Conservation (phyloP, 2,797 vertebrate species). For the Liparis tanakae region DNA sequence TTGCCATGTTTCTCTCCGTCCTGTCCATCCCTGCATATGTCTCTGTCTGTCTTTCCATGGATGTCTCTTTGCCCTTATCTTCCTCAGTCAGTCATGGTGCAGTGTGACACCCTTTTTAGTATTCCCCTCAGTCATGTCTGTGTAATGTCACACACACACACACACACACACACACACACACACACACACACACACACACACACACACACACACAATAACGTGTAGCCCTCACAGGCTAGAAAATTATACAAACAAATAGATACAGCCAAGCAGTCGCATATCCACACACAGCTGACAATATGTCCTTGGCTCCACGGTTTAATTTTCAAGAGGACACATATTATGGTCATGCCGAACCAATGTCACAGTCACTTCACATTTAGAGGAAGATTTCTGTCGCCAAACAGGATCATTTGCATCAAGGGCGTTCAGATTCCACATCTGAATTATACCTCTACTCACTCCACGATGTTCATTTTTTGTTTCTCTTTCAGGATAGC, state of each 20-base stretch:
- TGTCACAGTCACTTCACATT: constrained; percentile 50
- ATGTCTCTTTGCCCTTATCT: constrained; percentile 43
- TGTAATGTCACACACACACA: constrained; percentile 18
- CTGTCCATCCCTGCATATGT: constrained; percentile 1
- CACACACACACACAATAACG: constrained; percentile 38
- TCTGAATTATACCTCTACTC: neutral
- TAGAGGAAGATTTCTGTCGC: constrained; percentile 6
- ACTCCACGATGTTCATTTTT: neutral
- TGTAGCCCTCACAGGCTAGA: constrained; percentile 14
- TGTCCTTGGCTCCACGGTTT: constrained; percentile 31
- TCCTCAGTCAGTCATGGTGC: constrained; percentile 36
- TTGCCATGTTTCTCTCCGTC: constrained; percentile 10
- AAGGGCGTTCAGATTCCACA: constrained; percentile 4
- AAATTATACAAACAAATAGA: constrained; percentile 31
- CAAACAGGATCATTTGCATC: constrained; percentile 11
- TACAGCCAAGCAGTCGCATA: neutral
- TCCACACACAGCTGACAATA: neutral
- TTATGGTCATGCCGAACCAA: constrained; percentile 9
- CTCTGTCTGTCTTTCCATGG: constrained; percentile 7
- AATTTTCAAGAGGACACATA: constrained; percentile 40
- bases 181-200: constrained; percentile 18
- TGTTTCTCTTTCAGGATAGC: neutral
- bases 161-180: constrained; percentile 2
- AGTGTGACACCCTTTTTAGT: constrained; percentile 46
- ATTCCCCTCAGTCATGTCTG: constrained; percentile 64